These are phyloP conservation scores for Falco punctatus DNA, from an alignment of 2,113 vertebrate species.

Conservation along the genomic window DNA sequence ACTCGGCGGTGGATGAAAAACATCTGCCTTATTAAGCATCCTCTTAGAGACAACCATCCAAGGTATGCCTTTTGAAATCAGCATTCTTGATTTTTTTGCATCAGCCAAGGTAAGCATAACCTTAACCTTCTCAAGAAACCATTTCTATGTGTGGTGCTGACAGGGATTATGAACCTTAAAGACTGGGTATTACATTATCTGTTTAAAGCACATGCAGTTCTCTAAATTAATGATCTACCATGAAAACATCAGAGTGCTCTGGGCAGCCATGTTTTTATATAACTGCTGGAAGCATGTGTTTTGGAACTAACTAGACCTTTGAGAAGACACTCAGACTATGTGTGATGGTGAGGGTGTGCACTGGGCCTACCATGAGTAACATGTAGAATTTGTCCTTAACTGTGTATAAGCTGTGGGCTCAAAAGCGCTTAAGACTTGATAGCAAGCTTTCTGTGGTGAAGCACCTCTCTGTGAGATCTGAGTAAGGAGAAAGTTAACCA, in stretches of 20 bases:
- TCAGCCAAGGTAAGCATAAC: background rate
- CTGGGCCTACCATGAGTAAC: background rate
- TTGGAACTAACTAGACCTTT: background rate
- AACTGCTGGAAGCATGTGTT: background rate
- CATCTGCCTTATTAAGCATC: slow-evolving; percentile 47
- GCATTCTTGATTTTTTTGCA: background rate
- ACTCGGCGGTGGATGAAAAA: background rate
- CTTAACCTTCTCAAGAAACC: background rate
- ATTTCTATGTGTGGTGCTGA: background rate
- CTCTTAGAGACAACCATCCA: background rate
- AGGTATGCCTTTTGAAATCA: background rate
- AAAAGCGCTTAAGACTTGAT: background rate
- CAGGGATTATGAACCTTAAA: background rate
- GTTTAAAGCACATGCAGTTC: background rate
- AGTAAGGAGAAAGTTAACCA: background rate
- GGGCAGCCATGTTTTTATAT: background rate
- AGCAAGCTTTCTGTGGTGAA: background rate
- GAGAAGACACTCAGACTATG: background rate
- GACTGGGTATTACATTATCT: background rate
- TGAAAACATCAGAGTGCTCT: background rate
- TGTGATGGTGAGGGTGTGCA: background rate
- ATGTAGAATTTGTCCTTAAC: background rate
- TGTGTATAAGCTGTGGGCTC: background rate
- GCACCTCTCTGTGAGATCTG: background rate
- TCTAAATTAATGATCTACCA: background rate